Percentiles rank a stretch among this genome's conserved stretches.
Evolutionary conservation across 2,113 vertebrate species (phyloP).

Genomic region (Pelodiscus sinensis): DNA sequence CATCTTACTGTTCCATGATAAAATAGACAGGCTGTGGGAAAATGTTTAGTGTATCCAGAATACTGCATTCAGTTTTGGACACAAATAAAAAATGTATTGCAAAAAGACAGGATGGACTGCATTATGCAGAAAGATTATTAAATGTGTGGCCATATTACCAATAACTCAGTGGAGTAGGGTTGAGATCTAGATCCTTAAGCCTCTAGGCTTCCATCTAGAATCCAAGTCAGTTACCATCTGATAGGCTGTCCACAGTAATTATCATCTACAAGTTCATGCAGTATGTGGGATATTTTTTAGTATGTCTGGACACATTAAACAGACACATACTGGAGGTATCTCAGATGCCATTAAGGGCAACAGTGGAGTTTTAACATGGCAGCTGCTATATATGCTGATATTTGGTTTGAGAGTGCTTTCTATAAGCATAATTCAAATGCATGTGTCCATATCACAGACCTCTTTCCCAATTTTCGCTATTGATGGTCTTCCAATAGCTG

Average conservation of each 20-base stretch:
- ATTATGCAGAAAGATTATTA: background rate
- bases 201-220: background rate
- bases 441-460: background rate
- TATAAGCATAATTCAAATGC: background rate
- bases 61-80: background rate
- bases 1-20: background rate
- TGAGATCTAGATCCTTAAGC: constrained; percentile 9
- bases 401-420: constrained; percentile 23
- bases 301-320: constrained; percentile 40
- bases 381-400: background rate
- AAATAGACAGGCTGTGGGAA: background rate
- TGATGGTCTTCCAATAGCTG: background rate
- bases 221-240: constrained; percentile 27
- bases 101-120: background rate
- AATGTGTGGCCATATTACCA: background rate
- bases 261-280: constrained; percentile 7
- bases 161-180: background rate
- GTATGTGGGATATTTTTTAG: constrained; percentile 39
- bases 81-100: background rate
- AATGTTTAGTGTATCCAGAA: background rate
- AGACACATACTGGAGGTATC: constrained; percentile 35
- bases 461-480: background rate
- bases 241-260: constrained; percentile 26
- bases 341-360: background rate
- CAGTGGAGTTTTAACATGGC: background rate